Base-by-base conservation (phyloP, 2,888 invertebrate species). In the Calephelis perditalis region DNA sequence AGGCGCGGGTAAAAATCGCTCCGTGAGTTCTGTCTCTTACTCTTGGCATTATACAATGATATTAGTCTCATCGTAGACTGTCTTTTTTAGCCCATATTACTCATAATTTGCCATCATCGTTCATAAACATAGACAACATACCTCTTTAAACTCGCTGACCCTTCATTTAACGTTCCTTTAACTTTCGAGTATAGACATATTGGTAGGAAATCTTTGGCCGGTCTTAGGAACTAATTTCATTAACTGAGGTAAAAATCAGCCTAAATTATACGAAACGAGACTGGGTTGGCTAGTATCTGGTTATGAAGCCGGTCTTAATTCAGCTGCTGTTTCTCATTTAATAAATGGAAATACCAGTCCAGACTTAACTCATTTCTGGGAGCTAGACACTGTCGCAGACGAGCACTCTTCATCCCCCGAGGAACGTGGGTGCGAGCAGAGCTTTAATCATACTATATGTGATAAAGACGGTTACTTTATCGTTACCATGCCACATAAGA, bases 231-330 rank as follows among this genome's bases (percentile, higher is more conserved):
- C 58, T 15, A 61, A 58, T 47, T 52, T 45, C 57, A 56, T 56
- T 63, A 64, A 35, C 49, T 61, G 8, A 58, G 62, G 44, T 4
- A 56, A 12, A 62, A 44, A 44, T 10, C 57, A 63, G 1, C 64
- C 61, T 9, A 63, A 49, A 46, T 57, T 66, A 47, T 61, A 63
- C 11, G 61, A 65, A 9, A 59, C 67, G 3, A 63, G 63, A 37
- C 56, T 68, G 46, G 65, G 67, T 40, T 65, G 64, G 66, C 11
- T 66, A 3, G 35, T 68, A 36, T 61, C 63, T 7, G 66, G 37
- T 37, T 37, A 37, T 37, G 37, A 7, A 37, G 37, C 2, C 37
- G 3, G 37, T 37, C 37, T 37, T 37, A 65, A 26, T 26, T 58
- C 62, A 55, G 3, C 36, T 7, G 10, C 12, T 62, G 43, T n/a